Conservation (phyloP, 2,797 vertebrate species). For the Alcedo quadribrachys region DNA sequence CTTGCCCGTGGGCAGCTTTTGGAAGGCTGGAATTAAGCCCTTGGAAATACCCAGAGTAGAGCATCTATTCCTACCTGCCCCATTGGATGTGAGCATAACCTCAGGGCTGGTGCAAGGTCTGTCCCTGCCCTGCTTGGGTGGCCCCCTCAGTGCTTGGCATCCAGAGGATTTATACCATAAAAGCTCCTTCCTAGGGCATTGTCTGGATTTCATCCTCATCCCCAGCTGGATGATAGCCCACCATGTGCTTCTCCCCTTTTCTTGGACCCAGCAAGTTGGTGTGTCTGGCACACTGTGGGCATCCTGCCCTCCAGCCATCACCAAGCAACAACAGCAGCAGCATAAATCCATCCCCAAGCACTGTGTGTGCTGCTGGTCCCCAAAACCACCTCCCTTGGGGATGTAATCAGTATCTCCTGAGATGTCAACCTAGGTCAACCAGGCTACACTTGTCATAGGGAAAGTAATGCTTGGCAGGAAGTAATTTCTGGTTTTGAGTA, state of each 20-base stretch:
- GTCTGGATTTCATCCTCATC: background rate
- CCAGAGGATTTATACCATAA: background rate
- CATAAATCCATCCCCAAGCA: background rate
- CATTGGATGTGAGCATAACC: background rate
- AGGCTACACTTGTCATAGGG: background rate
- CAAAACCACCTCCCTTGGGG: background rate
- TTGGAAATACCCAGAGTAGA: background rate
- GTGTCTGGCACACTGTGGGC: background rate
- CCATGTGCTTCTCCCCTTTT: background rate
- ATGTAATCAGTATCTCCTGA: background rate
- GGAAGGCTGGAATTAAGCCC: background rate
- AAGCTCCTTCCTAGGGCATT: background rate
- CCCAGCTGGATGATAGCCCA: background rate
- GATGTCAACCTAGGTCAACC: background rate
- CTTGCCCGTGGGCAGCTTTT: background rate
- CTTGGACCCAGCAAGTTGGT: background rate
- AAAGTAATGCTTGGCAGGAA: background rate
- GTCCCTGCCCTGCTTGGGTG: accelerated
- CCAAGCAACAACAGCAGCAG: accelerated
- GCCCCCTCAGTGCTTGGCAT: accelerated
- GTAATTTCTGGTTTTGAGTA: background rate
- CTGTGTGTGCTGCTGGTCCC: background rate
- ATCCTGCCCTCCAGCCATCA: accelerated
- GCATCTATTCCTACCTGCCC: background rate
- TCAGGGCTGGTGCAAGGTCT: background rate